Percentiles rank a stretch among this genome's conserved stretches.
Evolutionary conservation across 2,888 invertebrate genomes (phyloP).

Genomic region (Pheosia gnoma): DNA sequence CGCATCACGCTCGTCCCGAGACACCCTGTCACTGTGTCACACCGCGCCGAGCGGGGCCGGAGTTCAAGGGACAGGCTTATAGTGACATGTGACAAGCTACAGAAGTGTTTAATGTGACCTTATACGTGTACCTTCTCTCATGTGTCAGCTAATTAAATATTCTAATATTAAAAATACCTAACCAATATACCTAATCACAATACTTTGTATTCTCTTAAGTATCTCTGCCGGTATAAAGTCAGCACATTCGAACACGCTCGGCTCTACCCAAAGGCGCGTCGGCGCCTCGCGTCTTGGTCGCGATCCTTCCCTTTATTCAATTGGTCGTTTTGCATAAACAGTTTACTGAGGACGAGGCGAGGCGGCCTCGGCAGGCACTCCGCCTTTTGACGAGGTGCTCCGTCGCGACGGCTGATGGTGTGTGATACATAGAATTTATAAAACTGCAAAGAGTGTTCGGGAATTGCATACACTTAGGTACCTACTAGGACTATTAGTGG

Average conservation of each 20-base stretch:
- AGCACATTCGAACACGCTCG: conserved; percentile 16
- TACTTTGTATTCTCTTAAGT: neutral
- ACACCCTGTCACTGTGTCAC: conserved; percentile 21
- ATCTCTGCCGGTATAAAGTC: conserved; percentile 21
- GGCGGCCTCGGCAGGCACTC: conserved; percentile 29
- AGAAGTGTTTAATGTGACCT: too few species aligned
- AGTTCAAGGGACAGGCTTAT: neutral
- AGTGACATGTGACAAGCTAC: neutral
- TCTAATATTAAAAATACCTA: neutral
- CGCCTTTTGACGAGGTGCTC: conserved; percentile 36
- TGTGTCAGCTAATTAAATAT: too few species aligned
- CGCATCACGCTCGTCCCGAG: conserved; percentile 44
- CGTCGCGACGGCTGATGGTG: neutral
- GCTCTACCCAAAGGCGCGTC: conserved; percentile 38
- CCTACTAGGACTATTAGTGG: neutral
- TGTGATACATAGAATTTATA: conserved; percentile 2
- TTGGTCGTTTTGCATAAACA: conserved; percentile 77
- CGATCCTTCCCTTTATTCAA: conserved; percentile 70
- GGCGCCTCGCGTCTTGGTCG: conserved; percentile 38
- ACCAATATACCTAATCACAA: too few species aligned
- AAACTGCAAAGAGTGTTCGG: neutral
- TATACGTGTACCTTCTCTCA: too few species aligned
- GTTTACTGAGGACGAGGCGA: conserved; percentile 55
- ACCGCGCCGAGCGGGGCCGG: conserved; percentile 13
- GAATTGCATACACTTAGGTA: neutral